Base-by-base conservation (phyloP, 53 echinoderm and acorn worm genomes). In the Luidia sarsii region DNA sequence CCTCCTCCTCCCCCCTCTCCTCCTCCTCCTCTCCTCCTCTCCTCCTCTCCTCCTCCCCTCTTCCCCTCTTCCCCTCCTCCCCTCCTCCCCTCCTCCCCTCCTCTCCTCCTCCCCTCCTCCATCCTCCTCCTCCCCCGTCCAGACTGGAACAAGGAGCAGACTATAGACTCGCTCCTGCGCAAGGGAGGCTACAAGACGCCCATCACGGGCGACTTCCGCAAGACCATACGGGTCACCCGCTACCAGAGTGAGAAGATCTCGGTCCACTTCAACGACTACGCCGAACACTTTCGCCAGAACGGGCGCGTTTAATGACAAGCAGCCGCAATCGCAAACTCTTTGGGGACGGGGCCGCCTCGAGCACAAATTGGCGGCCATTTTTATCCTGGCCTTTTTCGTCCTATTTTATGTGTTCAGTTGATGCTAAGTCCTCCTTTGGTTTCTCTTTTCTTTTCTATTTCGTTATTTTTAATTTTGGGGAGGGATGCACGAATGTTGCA, bases 191-290 rank as follows among this genome's bases (percentile, higher is more conserved):
- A 93, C 84, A 96, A 88, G 86, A 82, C 84, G 41, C 79, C 90
- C n/a, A 93, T 96, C 80, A 93, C 82, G 20, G 53, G 80, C 33
- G 97, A 96, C 36, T 96, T 96, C 57, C 87, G 93, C 35, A 88
- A 84, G 67, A 90, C 97, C 71, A 88, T 96, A 88, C 88, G 89
- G 48, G 92, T 96, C 69, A 93, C 91, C 36, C 86, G 97, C 52
- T 96, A 96, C 80, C 97, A 92, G 68, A 96, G 97, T 72, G 97
- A 96, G 67, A 96, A 96, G 84, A 67, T 93, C 30, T 90, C 90
- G 66, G 81, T 88, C 31, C 68, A 90, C 87, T 96, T 93, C 83
- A 90, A 83, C 64, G 97, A 96, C n/a, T 96, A 90, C 48, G 55
- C 87, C 24, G 79, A 83, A 46, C 74, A 86, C 71, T 77, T 77